A percentile compares a stretch with the other conserved stretches of the same genome.
Conservation (phyloP, 2,797 vertebrate species). For the Megaceryle alcyon region DNA sequence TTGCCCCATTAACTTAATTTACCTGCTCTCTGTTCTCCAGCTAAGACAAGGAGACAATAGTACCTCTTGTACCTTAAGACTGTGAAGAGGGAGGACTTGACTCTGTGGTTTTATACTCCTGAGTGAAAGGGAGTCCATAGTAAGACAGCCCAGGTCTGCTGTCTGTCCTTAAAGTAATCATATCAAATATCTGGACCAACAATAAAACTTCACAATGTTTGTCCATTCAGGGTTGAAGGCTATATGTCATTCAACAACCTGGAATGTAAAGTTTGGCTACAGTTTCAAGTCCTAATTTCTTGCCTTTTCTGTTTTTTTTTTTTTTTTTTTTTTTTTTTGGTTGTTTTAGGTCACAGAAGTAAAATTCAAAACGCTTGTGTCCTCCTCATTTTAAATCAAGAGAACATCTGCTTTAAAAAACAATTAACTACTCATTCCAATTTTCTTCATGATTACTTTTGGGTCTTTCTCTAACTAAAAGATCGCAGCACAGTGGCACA, state of each 20-base stretch:
- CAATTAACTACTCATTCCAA: neutral
- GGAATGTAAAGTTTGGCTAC: neutral
- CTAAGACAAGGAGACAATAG: neutral
- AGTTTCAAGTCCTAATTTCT: neutral
- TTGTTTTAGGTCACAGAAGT: neutral
- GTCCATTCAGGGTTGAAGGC: neutral
- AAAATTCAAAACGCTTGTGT: neutral
- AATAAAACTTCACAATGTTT: neutral
- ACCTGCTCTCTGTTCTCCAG: neutral
- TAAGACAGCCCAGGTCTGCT: neutral
- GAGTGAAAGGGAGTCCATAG: neutral
- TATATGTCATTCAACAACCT: neutral
- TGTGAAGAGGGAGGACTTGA: neutral
- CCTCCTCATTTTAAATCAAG: neutral
- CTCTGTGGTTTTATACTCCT: neutral
- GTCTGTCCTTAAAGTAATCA: neutral
- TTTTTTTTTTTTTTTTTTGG: neutral
- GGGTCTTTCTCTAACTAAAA: neutral
- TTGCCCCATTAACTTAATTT: neutral
- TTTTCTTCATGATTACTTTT: neutral
- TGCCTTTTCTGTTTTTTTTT: neutral
- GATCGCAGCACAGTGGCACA: neutral
- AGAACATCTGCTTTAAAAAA: neutral
- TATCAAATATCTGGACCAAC: neutral
- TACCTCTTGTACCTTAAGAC: neutral